phyloP scores from a whole-genome alignment of 2,888 invertebrate genomes.

The Tinea trinotella region DNA sequence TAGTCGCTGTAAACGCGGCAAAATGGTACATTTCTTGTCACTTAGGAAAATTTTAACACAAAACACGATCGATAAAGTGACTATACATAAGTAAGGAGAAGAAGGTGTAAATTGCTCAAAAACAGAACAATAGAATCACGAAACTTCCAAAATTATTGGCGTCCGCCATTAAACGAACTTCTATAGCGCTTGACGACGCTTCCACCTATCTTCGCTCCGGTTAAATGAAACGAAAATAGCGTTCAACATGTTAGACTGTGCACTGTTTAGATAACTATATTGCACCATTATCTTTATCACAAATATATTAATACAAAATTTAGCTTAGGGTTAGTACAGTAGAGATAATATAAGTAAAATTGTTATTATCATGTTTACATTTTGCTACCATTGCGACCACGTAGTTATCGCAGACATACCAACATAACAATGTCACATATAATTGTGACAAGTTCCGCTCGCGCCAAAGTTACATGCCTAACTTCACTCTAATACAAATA shows the following conservation, averaged over 20 bases:
- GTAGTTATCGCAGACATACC: constrained; percentile 58
- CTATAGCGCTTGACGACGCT: constrained; percentile 67
- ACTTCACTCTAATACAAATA: constrained; percentile 32
- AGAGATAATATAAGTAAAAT: constrained; percentile 34
- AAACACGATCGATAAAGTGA: constrained; percentile 45
- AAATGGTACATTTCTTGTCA: constrained; percentile 65
- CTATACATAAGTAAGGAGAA: constrained; percentile 52
- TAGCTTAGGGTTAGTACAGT: constrained; percentile 19
- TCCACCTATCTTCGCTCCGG: constrained; percentile 67
- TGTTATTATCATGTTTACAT: constrained; percentile 61
- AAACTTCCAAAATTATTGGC: constrained; percentile 71
- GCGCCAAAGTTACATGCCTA: constrained; percentile 47
- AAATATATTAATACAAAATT: background rate
- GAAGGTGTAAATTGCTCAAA: constrained; percentile 48
- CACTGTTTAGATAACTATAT: background rate
- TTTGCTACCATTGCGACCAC: constrained; percentile 63
- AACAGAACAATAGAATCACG: constrained; percentile 69
- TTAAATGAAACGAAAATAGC: constrained; percentile 47
- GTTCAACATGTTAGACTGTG: background rate
- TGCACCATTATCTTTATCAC: constrained; percentile 1
- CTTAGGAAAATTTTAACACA: constrained; percentile 56
- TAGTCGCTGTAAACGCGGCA: constrained; percentile 70
- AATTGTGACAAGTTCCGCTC: constrained; percentile 52
- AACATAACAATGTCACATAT: constrained; percentile 34
- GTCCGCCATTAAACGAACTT: constrained; percentile 71